Percentiles rank a stretch among this genome's conserved stretches.
Conservation (phyloP, 2,888 invertebrate species). For the Nemapogon koenigi region DNA sequence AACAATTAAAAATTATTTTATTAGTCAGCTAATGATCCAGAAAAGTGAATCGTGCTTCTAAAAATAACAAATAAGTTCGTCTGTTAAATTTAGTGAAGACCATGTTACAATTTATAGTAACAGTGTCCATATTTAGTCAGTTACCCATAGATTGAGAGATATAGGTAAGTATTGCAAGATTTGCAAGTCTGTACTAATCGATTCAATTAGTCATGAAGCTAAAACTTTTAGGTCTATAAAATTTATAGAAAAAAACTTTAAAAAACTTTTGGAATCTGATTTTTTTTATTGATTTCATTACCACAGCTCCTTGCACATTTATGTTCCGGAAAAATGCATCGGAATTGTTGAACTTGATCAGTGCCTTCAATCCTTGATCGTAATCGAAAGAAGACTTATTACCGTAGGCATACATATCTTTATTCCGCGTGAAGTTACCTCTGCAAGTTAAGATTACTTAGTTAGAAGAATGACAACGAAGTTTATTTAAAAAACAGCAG, state of each 20-base stretch:
- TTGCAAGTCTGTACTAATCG: too few relatives aligned
- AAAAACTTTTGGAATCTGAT: background rate
- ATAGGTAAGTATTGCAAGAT: too few relatives aligned
- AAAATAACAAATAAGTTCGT: too few relatives aligned
- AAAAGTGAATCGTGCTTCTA: too few relatives aligned
- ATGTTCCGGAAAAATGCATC: constrained; percentile 59
- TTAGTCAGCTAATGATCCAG: too few relatives aligned
- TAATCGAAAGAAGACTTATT: constrained; percentile 49
- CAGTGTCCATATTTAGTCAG: too few relatives aligned
- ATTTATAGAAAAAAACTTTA: background rate
- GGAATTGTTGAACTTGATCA: constrained; percentile 36
- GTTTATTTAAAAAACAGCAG: too few relatives aligned
- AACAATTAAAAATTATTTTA: too few relatives aligned
- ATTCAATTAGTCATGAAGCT: too few relatives aligned
- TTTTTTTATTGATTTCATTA: constrained; percentile 20
- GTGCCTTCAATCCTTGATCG: constrained; percentile 45
- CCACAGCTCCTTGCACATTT: constrained; percentile 55
- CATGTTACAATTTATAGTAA: too few relatives aligned
- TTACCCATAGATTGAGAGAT: too few relatives aligned
- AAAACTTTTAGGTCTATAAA: background rate
- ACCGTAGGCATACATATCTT: constrained; percentile 45
- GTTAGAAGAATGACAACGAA: constrained; percentile 15
- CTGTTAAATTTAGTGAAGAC: too few relatives aligned
- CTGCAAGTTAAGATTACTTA: constrained; percentile 21
- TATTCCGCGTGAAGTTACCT: constrained; percentile 22